Percentiles rank a stretch among this genome's conserved stretches.
phyloP scores from a whole-genome alignment of 2,888 invertebrate genomes.

The Rhamnusium bicolor region DNA sequence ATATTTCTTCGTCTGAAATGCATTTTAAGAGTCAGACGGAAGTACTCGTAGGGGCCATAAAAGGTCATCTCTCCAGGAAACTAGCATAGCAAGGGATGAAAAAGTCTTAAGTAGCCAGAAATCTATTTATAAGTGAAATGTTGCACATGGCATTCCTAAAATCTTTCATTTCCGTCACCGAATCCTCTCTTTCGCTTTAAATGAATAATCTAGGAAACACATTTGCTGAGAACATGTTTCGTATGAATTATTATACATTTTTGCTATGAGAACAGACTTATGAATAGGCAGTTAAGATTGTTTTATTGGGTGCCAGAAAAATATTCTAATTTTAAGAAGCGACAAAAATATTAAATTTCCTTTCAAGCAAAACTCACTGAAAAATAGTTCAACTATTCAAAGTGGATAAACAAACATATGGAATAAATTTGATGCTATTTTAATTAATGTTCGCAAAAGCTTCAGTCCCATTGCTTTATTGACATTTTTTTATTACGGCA shows the following conservation, averaged over 20 bases:
- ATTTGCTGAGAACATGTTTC: constrained; percentile 40
- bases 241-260: constrained; percentile 25
- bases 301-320: constrained; percentile 30
- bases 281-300: constrained; percentile 29
- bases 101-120: constrained; percentile 46
- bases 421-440: no score
- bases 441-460: no score
- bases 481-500: no score
- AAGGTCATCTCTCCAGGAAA: constrained; percentile 61
- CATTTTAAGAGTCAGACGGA: constrained; percentile 55
- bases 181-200: constrained; percentile 29
- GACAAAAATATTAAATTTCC: background rate
- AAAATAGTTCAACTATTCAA: background rate
- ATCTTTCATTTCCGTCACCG: constrained; percentile 26
- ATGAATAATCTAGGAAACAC: constrained; percentile 49
- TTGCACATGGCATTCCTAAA: constrained; percentile 49
- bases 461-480: no score
- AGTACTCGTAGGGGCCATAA: constrained; percentile 53
- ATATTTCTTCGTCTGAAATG: constrained; percentile 57
- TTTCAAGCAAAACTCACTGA: background rate
- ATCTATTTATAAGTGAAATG: constrained; percentile 57
- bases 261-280: constrained; percentile 25
- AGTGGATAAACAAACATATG: no score
- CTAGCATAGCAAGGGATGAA: constrained; percentile 51
- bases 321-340: constrained; percentile 5